A percentile compares a stretch with the other conserved stretches of the same genome.
Conservation (phyloP, 2,797 vertebrate species). For the Sebastes alutus region DNA sequence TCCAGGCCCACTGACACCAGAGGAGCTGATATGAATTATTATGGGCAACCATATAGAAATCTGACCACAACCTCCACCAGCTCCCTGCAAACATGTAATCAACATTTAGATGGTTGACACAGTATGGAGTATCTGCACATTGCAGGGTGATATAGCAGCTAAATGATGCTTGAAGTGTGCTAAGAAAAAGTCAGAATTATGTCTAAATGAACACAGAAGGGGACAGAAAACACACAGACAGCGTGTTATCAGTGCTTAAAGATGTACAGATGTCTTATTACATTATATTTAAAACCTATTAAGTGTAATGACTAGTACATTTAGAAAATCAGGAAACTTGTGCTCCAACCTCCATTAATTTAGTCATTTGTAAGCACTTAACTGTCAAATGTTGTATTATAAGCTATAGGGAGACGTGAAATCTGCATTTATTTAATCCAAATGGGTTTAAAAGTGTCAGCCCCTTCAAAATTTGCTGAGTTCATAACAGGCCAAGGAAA, state of each 20-base stretch:
- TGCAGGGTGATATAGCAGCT: neutral
- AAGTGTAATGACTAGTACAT: neutral
- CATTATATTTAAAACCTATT: neutral
- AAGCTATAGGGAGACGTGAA: neutral
- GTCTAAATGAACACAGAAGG: neutral
- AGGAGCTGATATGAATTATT: slow-evolving; percentile 35
- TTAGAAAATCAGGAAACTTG: neutral
- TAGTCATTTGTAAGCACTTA: neutral
- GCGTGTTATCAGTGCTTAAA: neutral
- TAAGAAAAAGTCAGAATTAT: neutral
- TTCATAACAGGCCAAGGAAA: slow-evolving; percentile 59
- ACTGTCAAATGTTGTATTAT: neutral
- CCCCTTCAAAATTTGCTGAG: slow-evolving; percentile 60
- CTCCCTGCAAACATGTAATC: slow-evolving; percentile 11
- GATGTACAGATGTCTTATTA: neutral
- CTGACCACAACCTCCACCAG: slow-evolving; percentile 10
- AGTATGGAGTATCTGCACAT: neutral
- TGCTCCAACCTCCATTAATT: neutral
- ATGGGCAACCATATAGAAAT: slow-evolving; percentile 18
- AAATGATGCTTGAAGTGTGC: neutral
- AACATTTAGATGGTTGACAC: slow-evolving; percentile 13
- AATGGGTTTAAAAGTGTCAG: slow-evolving; percentile 29
- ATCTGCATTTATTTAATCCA: slow-evolving; percentile 9
- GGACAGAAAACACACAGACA: neutral
- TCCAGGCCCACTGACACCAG: slow-evolving; percentile 53